Evolutionary conservation across 2,113 vertebrate species (phyloP), one percentile per base, ranked within the genome.

Genomic region (Callorhinus ursinus): DNA sequence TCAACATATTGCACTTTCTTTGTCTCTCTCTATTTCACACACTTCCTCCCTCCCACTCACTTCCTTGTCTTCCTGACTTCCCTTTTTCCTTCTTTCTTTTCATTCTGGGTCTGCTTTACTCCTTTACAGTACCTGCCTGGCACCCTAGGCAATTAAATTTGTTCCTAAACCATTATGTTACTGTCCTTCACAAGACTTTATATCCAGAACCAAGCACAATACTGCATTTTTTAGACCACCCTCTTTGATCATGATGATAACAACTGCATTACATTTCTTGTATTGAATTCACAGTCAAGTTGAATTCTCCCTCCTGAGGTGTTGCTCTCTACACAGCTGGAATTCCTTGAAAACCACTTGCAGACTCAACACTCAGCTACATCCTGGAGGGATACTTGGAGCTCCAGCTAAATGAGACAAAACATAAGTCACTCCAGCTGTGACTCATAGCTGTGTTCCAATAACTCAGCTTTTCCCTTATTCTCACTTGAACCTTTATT

Each of bases 281-380:
- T 26, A 77, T 36, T 81, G 42, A 88, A 81, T 93, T 83, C 53
- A 53, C 19, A 88, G 57, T 90, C 53, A 79, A 61, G 59, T 31
- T 67, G 63, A 96, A 71, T 71, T 81, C 80, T 93, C 84, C 33
- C 85, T 57, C 12, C 57, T 96, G 26, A 85, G 67, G 28, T 24
- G 15, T 3, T 53, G 15, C 4, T 91, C 3, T 71, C 57, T 16
- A 28, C 59, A 57, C 71, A 95, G 92, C 42, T 98, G 90, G 65
- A 93, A 88, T 93, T 92, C 97, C 87, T 96, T 77, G 89, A 80
- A 93, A 88, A 85, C 36, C 86, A 95, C 63, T 87, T 65, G 31
- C 71, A 93, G 76, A 91, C 13, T 65, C 77, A 71, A 63, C 26
- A 74, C 65, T 79, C 92, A 18, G n/a, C 67, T 36, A 39, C 57